A percentile compares a stretch with the other conserved stretches of the same genome.
These are phyloP conservation scores for Rhinolophus sinicus DNA, from an alignment of 2,113 vertebrate genomes.

Conservation along the genomic window DNA sequence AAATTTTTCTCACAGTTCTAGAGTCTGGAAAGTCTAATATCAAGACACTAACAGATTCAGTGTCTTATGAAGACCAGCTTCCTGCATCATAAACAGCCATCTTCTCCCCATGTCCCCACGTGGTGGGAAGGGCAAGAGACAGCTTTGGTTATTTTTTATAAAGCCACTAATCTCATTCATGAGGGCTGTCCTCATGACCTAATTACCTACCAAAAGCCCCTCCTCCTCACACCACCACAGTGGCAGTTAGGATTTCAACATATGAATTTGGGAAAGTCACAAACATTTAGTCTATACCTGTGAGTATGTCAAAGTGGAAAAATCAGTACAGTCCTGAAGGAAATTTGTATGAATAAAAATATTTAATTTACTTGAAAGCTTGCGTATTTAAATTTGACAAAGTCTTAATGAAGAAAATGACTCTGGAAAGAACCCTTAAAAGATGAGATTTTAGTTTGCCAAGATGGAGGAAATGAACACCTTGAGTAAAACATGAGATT, in stretches of 20 bases:
- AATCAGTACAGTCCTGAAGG: background rate
- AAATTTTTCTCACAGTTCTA: background rate
- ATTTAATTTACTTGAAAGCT: background rate
- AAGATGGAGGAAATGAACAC: background rate
- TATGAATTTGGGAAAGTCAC: background rate
- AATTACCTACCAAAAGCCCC: background rate
- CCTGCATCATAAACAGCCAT: background rate
- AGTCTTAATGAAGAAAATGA: background rate
- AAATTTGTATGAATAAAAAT: background rate
- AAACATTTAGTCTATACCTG: background rate
- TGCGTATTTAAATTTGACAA: background rate
- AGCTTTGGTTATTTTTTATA: background rate
- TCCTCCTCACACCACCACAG: background rate
- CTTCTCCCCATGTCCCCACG: background rate
- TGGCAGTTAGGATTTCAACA: background rate
- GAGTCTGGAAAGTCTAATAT: background rate
- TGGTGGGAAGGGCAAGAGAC: background rate
- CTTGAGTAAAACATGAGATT: background rate
- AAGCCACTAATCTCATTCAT: background rate
- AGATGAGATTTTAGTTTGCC: background rate
- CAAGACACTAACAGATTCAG: background rate
- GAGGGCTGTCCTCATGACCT: background rate
- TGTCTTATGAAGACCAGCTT: background rate
- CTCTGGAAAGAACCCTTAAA: background rate
- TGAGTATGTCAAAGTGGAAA: background rate